Base-by-base conservation (phyloP, 2,797 vertebrate genomes). In the Mionectes olivaceus region DNA sequence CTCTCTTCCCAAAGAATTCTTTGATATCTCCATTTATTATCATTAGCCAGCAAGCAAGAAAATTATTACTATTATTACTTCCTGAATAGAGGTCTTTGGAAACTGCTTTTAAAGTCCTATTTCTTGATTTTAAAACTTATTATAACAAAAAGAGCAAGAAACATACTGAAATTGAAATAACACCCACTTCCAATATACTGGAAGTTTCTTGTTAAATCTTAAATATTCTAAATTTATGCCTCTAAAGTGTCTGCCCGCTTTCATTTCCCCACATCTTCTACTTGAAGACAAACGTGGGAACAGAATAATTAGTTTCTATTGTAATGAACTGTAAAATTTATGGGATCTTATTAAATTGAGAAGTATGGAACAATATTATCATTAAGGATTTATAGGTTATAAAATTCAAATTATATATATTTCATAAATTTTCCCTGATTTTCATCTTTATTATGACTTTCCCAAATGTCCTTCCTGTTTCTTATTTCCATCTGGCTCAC, bases 331-430 rank as follows among this genome's bases (percentile, higher is more conserved):
- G 89, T 59, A 92, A 93, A 95, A 94, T 87, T 83, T 89, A 87
- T 78, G 85, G 95, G 41, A 81, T 61, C 92, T 93, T 95, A 89
- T 96, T 90, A 86, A 92, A 96, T 37, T 91, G 73, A 92, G 89
- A 69, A 78, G 57, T 87, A 89, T 53, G 87, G 93, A 95, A 95
- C 93, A 96, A 95, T 96, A 95, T 95, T 83, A 93, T 95, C 90
- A 91, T 95, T 95, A 92, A 93, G 92, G 89, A 96, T 95, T 94
- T 94, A 93, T 95, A 93, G 69, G 65, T 91, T 93, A 75, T 94
- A 92, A 93, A 92, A 91, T 81, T 87, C 83, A 94, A 94, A 92
- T 93, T 68, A 89, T 52, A 90, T 92, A 49, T 86, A 92, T 96
- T 95, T 95, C 89, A 95, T 94, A 91, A 93, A 94, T 95, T 95